Percentiles rank a stretch among this genome's conserved stretches.
These are phyloP conservation scores for Sturmia bella DNA, from an alignment of 2,888 invertebrate species.

Conservation along the genomic window DNA sequence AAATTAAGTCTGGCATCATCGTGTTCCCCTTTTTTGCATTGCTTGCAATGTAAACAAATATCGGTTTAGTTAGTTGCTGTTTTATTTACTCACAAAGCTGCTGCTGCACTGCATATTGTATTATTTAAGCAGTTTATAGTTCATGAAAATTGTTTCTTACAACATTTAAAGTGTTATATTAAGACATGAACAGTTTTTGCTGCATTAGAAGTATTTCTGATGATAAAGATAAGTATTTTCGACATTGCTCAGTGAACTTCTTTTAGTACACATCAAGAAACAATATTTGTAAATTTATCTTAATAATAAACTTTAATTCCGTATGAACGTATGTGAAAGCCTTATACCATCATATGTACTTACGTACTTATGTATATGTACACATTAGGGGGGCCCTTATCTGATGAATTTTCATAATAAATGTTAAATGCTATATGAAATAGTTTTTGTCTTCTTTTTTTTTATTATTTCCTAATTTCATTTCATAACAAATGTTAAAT, in stretches of 20 bases:
- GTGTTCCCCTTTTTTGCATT: too few species aligned
- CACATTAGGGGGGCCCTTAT: neutral
- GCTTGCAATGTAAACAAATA: too few species aligned
- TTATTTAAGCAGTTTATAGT: neutral
- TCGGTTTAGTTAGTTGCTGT: too few species aligned
- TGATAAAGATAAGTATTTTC: slow-evolving; percentile 53
- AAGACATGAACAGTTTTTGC: slow-evolving; percentile 38
- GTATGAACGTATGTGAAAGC: neutral
- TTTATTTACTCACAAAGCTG: neutral
- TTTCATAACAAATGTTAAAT: too few species aligned
- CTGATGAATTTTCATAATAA: neutral
- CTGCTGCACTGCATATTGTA: neutral
- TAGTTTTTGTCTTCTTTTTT: too few species aligned
- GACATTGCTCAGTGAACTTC: neutral
- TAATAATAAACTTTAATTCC: neutral
- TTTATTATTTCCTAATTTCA: too few species aligned
- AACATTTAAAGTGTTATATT: neutral
- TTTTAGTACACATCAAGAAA: neutral
- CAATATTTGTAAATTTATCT: too few species aligned
- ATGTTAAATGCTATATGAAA: too few species aligned
- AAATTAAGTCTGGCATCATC: too few species aligned
- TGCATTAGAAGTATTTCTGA: slow-evolving; percentile 2
- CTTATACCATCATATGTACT: too few species aligned
- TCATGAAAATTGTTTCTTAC: neutral
- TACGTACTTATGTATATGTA: neutral